Conservation (phyloP, 2,113 vertebrate species). For the Haemorhous mexicanus region DNA sequence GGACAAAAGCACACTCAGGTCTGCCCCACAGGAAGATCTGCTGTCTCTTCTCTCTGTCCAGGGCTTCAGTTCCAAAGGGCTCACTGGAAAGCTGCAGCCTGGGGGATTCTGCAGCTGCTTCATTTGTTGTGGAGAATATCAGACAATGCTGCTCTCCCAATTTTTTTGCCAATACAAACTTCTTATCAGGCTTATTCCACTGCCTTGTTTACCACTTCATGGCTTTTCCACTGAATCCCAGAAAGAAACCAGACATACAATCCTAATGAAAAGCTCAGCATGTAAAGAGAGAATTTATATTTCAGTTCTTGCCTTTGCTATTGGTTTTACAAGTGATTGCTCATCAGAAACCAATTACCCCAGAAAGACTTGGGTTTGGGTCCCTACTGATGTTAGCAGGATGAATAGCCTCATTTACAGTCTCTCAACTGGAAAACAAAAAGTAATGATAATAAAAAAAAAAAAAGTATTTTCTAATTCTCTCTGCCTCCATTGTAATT, state of each 20-base stretch:
- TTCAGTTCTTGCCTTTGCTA: slow-evolving; percentile 44
- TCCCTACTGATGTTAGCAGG: slow-evolving; percentile 51
- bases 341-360: slow-evolving; percentile 62
- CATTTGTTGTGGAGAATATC: neutral
- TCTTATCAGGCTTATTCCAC: neutral
- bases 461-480: slow-evolving; percentile 29
- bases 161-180: neutral
- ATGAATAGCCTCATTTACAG: slow-evolving; percentile 67
- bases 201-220: neutral
- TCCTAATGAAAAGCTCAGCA: neutral
- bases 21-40: neutral
- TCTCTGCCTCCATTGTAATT: slow-evolving; percentile 55
- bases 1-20: neutral
- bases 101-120: neutral
- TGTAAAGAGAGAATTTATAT: slow-evolving; percentile 37
- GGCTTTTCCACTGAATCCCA: neutral
- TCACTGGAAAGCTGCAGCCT: neutral
- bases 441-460: slow-evolving; percentile 44
- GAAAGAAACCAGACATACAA: neutral
- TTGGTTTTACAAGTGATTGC: slow-evolving; percentile 57
- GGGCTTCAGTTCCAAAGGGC: neutral
- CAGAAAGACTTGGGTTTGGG: slow-evolving; percentile 45
- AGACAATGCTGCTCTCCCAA: neutral
- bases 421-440: slow-evolving; percentile 64
- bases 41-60: neutral